Evolutionary conservation across 2,888 invertebrate genomes (phyloP).

Genomic region (Rhaphigaster nebulosa): DNA sequence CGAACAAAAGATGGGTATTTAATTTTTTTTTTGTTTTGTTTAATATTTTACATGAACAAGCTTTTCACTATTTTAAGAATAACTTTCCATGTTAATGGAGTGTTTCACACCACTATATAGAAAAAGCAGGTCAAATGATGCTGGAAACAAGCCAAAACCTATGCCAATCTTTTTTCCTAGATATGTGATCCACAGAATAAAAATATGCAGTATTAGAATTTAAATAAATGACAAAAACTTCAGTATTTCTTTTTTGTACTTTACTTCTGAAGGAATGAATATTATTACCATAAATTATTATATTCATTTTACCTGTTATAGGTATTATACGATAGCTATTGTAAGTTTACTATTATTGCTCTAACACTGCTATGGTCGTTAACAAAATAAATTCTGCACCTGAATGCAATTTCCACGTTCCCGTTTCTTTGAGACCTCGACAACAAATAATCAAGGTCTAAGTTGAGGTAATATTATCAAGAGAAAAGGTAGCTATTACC

Average conservation of each 20-base stretch:
- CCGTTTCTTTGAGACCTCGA: not conserved
- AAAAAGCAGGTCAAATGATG: not conserved
- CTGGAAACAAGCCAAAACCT: not conserved
- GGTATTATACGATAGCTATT: not conserved
- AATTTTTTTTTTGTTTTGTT: not conserved
- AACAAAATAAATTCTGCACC: not conserved
- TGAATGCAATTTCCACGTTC: conserved; percentile 26
- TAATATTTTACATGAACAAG: not conserved
- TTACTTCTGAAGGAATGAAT: too few relatives aligned
- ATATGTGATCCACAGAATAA: not conserved
- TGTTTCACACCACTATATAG: not conserved
- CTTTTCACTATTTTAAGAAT: not conserved
- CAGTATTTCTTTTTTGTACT: too few relatives aligned
- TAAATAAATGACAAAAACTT: too few relatives aligned
- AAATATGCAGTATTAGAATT: too few relatives aligned
- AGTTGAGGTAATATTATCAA: not conserved
- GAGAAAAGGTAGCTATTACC: not conserved
- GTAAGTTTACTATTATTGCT: not conserved
- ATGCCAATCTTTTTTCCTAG: not conserved
- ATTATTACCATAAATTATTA: too few relatives aligned
- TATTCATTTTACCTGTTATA: not conserved
- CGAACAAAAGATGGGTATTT: not conserved
- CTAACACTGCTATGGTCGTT: not conserved
- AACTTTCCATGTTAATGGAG: not conserved
- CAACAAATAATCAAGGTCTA: not conserved